phyloP scores from a whole-genome alignment of 2,888 invertebrate species.

The Spisula solida region DNA sequence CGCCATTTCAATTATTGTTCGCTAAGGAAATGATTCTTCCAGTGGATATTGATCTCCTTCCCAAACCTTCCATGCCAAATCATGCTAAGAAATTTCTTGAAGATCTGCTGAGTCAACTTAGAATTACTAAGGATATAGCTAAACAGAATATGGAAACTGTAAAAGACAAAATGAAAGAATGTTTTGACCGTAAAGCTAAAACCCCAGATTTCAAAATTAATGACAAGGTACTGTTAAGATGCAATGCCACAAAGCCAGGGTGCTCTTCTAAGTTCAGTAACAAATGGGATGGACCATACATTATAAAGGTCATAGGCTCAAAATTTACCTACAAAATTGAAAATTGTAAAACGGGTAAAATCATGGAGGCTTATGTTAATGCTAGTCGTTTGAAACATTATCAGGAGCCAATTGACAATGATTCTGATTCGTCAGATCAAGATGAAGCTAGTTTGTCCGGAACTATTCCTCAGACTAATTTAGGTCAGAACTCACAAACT shows the following conservation, averaged over 20 bases:
- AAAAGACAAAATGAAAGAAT: conserved; percentile 30
- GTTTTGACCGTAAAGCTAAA: conserved; percentile 48
- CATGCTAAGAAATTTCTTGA: conserved; percentile 40
- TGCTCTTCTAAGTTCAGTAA: conserved; percentile 25
- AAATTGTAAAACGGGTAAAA: not conserved
- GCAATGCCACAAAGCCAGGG: conserved; percentile 23
- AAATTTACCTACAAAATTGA: conserved; percentile 38
- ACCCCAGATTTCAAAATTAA: conserved; percentile 37
- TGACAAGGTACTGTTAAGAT: conserved; percentile 44
- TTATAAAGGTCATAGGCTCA: conserved; percentile 17
- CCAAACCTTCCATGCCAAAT: conserved; percentile 38
- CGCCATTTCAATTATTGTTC: conserved; percentile 62
- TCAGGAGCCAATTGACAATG: conserved; percentile 29
- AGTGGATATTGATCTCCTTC: conserved; percentile 44
- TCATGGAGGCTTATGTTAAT: conserved; percentile 35
- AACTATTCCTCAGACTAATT: not conserved
- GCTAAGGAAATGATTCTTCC: conserved; percentile 55
- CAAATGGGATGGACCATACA: conserved; percentile 40
- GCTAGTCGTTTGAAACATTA: conserved; percentile 60
- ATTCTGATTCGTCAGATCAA: not conserved
- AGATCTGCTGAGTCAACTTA: conserved; percentile 36
- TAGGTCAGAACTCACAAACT: not conserved
- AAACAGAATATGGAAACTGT: conserved; percentile 36
- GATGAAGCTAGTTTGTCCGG: not conserved
- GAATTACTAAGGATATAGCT: conserved; percentile 39